Evolutionary conservation across 1,140 invertebrate species (phyloP).

Genomic region (Apis dorsata): DNA sequence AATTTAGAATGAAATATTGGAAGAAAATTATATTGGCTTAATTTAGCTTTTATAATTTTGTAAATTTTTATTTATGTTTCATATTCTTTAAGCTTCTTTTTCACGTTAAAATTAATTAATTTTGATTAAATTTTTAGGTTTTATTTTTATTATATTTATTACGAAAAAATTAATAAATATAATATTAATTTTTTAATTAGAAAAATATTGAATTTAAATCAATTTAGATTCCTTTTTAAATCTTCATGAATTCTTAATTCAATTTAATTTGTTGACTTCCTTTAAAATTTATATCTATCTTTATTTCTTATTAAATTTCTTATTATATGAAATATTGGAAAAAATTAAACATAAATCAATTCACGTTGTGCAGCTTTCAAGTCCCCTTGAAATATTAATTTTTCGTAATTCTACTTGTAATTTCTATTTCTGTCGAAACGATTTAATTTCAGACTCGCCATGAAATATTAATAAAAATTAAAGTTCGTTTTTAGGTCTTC

Average conservation of each 20-base stretch:
- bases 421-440: no score
- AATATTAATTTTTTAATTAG: no score
- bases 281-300: not conserved
- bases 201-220: not conserved
- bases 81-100: not conserved
- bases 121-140: not conserved
- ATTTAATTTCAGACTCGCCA: not conserved
- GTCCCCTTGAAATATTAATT: no score
- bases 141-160: not conserved
- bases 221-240: not conserved
- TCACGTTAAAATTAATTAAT: not conserved
- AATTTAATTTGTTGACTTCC: not conserved
- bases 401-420: no score
- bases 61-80: not conserved
- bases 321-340: not conserved
- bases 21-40: not conserved
- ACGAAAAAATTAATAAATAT: not conserved
- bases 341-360: not conserved
- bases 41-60: not conserved
- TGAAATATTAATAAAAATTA: not conserved
- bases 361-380: no score
- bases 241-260: not conserved
- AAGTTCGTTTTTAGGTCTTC: not conserved
- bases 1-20: not conserved
- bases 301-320: not conserved